A percentile compares a stretch with the other conserved stretches of the same genome.
Conservation (phyloP, 2,113 vertebrate genomes). For the Alaudala cheleensis region DNA sequence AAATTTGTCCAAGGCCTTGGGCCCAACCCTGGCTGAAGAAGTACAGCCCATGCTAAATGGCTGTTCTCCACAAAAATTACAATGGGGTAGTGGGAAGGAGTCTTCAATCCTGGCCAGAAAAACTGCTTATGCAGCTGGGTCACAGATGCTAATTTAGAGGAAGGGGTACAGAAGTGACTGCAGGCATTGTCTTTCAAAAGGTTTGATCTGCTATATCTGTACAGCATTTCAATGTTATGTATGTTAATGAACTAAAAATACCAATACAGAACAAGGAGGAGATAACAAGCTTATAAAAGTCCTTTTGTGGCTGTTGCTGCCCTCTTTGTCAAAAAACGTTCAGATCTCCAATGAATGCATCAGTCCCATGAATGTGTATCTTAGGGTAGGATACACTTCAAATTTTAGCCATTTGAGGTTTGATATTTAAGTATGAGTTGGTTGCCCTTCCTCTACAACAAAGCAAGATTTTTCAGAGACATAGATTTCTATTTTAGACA, state of each 20-base stretch:
- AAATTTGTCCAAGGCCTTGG: conserved; percentile 32
- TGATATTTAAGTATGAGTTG: background rate
- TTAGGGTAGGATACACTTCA: background rate
- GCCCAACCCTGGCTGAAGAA: background rate
- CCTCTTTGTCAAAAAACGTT: background rate
- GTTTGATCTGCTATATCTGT: background rate
- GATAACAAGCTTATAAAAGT: background rate
- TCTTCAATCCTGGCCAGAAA: conserved; percentile 3
- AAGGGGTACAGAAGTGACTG: background rate
- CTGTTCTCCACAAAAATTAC: conserved; percentile 26
- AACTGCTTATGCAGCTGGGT: conserved; percentile 20
- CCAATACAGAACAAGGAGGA: background rate
- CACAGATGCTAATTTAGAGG: conserved; percentile 36
- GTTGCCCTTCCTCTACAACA: background rate
- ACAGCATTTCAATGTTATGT: background rate
- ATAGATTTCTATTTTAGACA: background rate
- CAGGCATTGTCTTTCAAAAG: background rate
- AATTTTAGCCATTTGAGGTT: background rate
- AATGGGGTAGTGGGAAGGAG: background rate
- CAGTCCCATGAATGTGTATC: background rate
- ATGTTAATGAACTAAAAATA: background rate
- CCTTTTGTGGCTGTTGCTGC: background rate
- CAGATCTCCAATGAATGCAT: background rate
- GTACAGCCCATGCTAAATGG: background rate
- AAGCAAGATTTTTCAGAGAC: background rate